Base-by-base conservation (phyloP, 2,113 vertebrate species). In the Hyla sarda region DNA sequence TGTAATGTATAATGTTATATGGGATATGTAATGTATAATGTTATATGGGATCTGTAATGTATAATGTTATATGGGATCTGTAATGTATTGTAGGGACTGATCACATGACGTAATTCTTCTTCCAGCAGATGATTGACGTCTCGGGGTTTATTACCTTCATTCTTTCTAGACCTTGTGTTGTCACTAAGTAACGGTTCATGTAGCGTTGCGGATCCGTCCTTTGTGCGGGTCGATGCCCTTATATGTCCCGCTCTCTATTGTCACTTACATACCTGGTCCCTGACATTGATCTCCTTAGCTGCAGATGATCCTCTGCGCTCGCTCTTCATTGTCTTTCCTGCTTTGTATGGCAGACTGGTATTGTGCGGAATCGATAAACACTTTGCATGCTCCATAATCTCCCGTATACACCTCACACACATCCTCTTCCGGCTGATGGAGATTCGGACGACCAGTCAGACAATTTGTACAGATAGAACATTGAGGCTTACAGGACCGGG, bases 331-430 rank as follows among this genome's bases (percentile, higher is more conserved):
- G 52, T 79, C 2, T 60, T 1, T 30, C n/a, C 58, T 81, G 79
- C 34, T 81, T 21, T 65, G 58, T 81, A 81, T 81, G 56, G 58
- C n/a, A 81, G 37, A 30, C 34, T 28, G 50, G 17, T 12, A 62
- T 32, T 48, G 41, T 48, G 76, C 25, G 25, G 17, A 23, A 81
- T 81, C 79, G 48, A 81, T 81, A 81, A 65, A 28, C 58, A 81
- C 79, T 65, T 47, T 81, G 47, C 58, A 65, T 65, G 58, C 41
- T 62, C 34, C 21, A 54, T 65, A 81, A 81, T 65, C 79, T 48
- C 79, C 34, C 4, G 11, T 14, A 65, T 25, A 30, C 56, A 28
- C n/a, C 12, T 16, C 11, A 45, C 78, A 81, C 56, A 13, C 0
- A 41, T n/a, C 71, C 25, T 47, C 71, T n/a, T n/a, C 37, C 23